phyloP scores from a whole-genome alignment of 1,140 invertebrate genomes.

The Eumaeus atala region DNA sequence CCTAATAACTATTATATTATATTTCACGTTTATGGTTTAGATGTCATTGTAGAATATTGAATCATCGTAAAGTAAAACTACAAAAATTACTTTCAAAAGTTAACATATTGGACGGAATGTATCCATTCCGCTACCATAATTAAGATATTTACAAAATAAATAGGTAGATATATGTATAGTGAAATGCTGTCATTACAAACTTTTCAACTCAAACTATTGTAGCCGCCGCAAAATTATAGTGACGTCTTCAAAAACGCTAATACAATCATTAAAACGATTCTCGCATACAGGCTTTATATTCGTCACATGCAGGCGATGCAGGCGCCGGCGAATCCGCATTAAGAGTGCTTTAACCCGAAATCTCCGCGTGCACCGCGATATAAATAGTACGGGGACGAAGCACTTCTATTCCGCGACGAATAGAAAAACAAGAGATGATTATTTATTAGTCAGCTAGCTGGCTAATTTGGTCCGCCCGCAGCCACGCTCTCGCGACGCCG shows the following conservation, averaged over 20 bases:
- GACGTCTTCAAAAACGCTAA: constrained; percentile 24
- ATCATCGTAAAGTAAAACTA: too few species aligned
- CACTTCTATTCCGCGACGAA: constrained; percentile 62
- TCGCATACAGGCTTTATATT: too few species aligned
- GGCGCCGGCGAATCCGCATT: constrained; percentile 55
- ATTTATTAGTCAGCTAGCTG: constrained; percentile 72
- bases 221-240: constrained; percentile 60
- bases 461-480: constrained; percentile 64
- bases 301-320: constrained; percentile 30
- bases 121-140: constrained; percentile 6
- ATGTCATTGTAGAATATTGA: too few species aligned
- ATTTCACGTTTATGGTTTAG: too few species aligned
- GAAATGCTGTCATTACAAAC: constrained; percentile 48
- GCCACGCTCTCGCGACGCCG: constrained; percentile 55
- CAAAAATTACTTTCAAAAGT: background rate
- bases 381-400: constrained; percentile 59
- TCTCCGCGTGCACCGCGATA: constrained; percentile 60
- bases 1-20: too few species aligned
- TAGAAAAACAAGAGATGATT: constrained; percentile 73
- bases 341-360: constrained; percentile 70
- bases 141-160: constrained; percentile 32
- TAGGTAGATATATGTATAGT: constrained; percentile 44
- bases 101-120: background rate
- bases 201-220: constrained; percentile 61
- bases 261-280: too few species aligned